Conservation (phyloP, 30 jellyfish, hydroid and myxozoan species). For the Aurelia coerulea region DNA sequence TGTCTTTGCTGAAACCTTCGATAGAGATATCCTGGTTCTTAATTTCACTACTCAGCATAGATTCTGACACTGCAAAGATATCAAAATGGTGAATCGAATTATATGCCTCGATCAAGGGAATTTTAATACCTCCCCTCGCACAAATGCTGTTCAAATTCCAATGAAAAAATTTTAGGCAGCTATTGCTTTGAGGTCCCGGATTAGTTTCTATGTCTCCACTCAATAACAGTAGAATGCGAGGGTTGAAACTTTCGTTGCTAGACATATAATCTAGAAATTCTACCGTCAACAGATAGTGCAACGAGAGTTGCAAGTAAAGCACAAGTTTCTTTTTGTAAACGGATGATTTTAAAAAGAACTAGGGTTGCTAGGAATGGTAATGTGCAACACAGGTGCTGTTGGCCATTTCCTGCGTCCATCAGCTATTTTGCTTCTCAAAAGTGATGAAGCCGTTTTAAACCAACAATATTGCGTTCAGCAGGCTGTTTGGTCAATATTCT, state of each 20-base stretch:
- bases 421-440: no score
- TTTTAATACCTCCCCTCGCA: conserved; percentile 33
- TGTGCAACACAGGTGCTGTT: no score
- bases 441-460: no score
- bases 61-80: conserved; percentile 10
- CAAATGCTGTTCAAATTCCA: conserved; percentile 1
- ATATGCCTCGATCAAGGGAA: no score
- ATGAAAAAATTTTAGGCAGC: not conserved
- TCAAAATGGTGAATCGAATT: conserved; percentile 8
- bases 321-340: conserved; percentile 25
- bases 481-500: no score
- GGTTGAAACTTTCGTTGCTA: conserved; percentile 22
- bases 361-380: no score
- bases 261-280: conserved; percentile 6
- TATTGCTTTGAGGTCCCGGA: conserved; percentile 2
- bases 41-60: conserved; percentile 7
- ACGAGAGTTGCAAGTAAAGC: conserved; percentile 14
- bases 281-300: conserved; percentile 20
- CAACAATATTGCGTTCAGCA: no score
- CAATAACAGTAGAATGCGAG: conserved; percentile 8
- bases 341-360: conserved; percentile 8
- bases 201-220: conserved; percentile 26
- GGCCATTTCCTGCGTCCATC: no score
- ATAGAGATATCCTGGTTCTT: not conserved
- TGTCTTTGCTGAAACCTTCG: conserved; percentile 12